A percentile compares a stretch with the other conserved stretches of the same genome.
Evolutionary conservation across 2,113 vertebrate genomes (phyloP).

Genomic region (Phaethornis superciliosus): DNA sequence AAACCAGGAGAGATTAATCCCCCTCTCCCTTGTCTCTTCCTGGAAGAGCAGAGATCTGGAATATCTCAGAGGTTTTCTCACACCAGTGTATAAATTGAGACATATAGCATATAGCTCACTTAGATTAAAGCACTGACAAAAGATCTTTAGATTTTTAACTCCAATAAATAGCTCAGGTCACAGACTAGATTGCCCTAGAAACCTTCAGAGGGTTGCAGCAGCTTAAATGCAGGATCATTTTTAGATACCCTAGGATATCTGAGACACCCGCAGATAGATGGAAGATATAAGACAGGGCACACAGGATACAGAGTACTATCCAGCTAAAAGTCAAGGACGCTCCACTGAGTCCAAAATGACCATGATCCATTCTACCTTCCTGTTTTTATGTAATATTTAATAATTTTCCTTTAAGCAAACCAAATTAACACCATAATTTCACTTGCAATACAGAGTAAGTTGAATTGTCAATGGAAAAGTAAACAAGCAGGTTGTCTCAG

Average conservation of each 20-base stretch:
- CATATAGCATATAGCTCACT: neutral
- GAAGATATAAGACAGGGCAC: neutral
- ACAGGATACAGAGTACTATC: neutral
- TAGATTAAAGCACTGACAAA: neutral
- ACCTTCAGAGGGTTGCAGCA: neutral
- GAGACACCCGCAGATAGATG: neutral
- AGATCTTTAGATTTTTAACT: neutral
- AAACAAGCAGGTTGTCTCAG: neutral
- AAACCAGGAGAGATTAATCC: neutral
- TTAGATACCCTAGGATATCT: neutral
- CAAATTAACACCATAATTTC: neutral
- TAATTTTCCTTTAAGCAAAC: neutral
- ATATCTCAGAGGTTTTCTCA: neutral
- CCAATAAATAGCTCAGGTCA: neutral
- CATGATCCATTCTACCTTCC: neutral
- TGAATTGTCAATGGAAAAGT: neutral
- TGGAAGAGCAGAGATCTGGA: neutral
- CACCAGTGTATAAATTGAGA: neutral
- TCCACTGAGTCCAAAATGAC: neutral
- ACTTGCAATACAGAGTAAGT: neutral
- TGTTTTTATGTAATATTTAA: neutral
- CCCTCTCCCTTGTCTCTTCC: neutral
- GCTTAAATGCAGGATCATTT: neutral
- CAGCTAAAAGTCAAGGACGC: neutral
- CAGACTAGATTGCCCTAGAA: neutral